Conservation (phyloP, 2,113 vertebrate genomes). For the Varanus salvator region DNA sequence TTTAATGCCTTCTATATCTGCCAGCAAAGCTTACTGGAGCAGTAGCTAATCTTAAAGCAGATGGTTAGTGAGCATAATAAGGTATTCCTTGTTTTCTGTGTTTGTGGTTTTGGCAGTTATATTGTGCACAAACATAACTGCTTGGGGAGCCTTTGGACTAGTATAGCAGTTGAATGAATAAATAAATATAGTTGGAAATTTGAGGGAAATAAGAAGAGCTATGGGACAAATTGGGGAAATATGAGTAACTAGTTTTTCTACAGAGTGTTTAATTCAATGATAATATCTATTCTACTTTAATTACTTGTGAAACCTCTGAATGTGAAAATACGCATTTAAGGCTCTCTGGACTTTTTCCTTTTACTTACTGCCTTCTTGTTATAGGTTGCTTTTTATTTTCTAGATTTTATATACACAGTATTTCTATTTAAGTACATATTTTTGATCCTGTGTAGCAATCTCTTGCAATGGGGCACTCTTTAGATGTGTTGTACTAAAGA, state of each 20-base stretch:
- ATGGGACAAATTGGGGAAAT: neutral
- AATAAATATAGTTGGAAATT: too few relatives aligned
- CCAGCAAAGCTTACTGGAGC: neutral
- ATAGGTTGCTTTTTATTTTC: neutral
- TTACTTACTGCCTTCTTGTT: neutral
- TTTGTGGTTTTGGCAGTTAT: neutral
- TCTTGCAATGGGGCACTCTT: too few relatives aligned
- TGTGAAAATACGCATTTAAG: too few relatives aligned
- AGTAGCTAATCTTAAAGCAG: neutral
- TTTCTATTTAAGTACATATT: neutral
- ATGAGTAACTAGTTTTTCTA: neutral
- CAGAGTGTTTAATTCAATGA: neutral
- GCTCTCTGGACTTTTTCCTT: neutral
- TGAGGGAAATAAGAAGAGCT: neutral
- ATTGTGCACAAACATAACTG: neutral
- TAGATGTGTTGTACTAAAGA: too few relatives aligned
- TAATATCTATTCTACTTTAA: neutral
- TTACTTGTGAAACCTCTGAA: neutral
- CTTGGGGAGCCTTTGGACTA: too few relatives aligned
- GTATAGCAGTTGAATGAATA: neutral
- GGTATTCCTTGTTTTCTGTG: neutral
- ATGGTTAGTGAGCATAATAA: neutral
- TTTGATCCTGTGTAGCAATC: neutral
- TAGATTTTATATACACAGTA: neutral
- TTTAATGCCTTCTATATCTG: neutral